Percentiles rank a stretch among this genome's conserved stretches.
Evolutionary conservation across 2,797 vertebrate species (phyloP).

Genomic region (Myripristis jacobus): DNA sequence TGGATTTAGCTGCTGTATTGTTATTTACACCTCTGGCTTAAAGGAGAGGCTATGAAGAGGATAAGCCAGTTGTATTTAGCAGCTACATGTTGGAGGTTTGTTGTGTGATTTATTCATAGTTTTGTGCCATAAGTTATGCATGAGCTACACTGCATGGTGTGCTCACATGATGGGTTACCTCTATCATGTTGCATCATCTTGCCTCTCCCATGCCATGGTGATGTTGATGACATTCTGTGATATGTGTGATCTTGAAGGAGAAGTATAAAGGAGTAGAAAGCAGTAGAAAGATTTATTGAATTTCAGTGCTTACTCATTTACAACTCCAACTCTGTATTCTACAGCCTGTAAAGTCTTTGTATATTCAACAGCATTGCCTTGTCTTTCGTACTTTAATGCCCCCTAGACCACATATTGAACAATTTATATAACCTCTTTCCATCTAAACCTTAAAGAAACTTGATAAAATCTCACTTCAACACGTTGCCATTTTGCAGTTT

Average conservation of each 20-base stretch:
- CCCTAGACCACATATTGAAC: neutral
- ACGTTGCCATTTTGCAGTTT: neutral
- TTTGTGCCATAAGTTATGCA: conserved; percentile 29
- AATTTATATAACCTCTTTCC: neutral
- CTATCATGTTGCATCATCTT: conserved; percentile 5
- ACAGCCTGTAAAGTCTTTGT: neutral
- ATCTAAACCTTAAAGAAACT: conserved; percentile 1
- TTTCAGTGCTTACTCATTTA: conserved; percentile 32
- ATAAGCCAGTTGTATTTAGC: neutral
- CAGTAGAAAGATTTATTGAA: conserved; percentile 28
- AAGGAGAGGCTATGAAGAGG: neutral
- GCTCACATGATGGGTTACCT: conserved; percentile 20
- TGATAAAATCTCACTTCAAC: neutral
- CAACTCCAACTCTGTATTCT: neutral
- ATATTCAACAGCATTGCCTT: neutral
- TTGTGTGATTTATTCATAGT: conserved; percentile 50
- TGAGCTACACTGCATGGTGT: conserved; percentile 25
- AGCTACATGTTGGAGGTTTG: conserved; percentile 9
- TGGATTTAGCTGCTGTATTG: conserved; percentile 28
- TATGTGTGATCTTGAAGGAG: neutral
- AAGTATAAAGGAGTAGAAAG: conserved; percentile 18
- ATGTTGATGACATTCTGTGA: conserved; percentile 8
- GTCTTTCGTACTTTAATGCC: neutral
- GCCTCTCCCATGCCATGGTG: conserved; percentile 23
- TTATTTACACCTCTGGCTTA: neutral